A percentile compares a stretch with the other conserved stretches of the same genome.
Evolutionary conservation across 2,888 invertebrate species (phyloP).

Genomic region (Epinotia demarniana): DNA sequence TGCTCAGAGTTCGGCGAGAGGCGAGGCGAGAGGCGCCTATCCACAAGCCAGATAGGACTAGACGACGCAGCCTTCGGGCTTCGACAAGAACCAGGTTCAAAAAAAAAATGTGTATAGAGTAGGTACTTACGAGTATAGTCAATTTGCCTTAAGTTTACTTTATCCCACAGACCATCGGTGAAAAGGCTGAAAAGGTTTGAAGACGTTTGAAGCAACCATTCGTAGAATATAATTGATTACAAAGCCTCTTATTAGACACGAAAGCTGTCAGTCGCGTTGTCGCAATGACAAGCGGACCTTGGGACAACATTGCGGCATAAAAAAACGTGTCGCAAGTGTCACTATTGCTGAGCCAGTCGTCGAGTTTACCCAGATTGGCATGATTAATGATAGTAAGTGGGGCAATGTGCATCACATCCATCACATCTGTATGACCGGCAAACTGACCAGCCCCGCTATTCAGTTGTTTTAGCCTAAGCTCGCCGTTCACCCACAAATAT

Average conservation of each 20-base stretch:
- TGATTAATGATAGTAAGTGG: not conserved
- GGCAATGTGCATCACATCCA: not conserved
- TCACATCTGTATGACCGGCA: not conserved
- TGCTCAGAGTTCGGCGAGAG: no score
- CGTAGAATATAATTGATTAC: not conserved
- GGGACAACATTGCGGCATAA: slow-evolving; percentile 16
- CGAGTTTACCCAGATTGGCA: slow-evolving; percentile 6
- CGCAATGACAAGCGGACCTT: slow-evolving; percentile 20
- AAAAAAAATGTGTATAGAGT: no score
- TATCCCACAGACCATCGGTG: not conserved
- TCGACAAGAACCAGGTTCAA: no score
- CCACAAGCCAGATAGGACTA: no score
- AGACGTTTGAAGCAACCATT: not conserved
- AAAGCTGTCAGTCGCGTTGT: not conserved
- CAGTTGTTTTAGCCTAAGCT: no score
- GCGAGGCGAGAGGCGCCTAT: no score
- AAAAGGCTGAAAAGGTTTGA: not conserved
- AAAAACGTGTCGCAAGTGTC: slow-evolving; percentile 17
- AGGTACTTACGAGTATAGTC: no score
- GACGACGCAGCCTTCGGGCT: no score
- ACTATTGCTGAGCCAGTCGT: not conserved
- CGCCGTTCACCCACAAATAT: no score
- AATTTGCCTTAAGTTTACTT: no score
- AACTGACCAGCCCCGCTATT: not conserved
- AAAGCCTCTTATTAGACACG: not conserved